Evolutionary conservation across 2,888 invertebrate genomes (phyloP), one percentile per base, ranked within the genome.

Genomic region (Drosophila buzzatii): DNA sequence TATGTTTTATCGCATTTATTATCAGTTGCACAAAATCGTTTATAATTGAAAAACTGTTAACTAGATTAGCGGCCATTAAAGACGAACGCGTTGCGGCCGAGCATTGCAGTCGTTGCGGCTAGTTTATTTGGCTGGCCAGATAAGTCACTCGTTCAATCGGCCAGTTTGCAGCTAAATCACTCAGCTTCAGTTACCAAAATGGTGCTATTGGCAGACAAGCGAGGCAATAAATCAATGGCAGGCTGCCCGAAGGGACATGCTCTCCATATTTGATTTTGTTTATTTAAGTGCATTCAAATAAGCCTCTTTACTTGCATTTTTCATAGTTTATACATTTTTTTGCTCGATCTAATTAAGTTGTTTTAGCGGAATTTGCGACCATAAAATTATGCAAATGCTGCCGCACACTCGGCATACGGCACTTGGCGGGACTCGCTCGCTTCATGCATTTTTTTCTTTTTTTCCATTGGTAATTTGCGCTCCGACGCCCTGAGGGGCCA

Each of bases 31-130:
- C 77, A 74, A 89, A 89, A 87, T 87, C 86, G 83, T 78, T 73
- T 79, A 89, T 87, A 87, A 87, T 87, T 89, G 89, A 87, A 87
- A 89, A 87, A 87, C 86, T 87, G 89, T 89, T 87, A 87, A 89
- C 86, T 87, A 87, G 86, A 87, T 87, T 87, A 89, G 79, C 77
- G 73, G 72, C 81, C 85, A 89, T 86, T 88, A 86, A 74, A 79
- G 86, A 81, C 83, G 72, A 81, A 76, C 74, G 76, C 81, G 73
- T 63, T 79, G 70, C 31, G 37, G 41, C 64, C 76, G 67, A 70
- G 76, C 73, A 62, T 71, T 79, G 62, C 67, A 65, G 63, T 68
- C 79, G 62, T 16, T 37, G 55, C 35, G 53, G 65, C 73, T 68
- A 69, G 76, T 76, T 73, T 70, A 65, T 55, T 27, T 66, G 65